A percentile compares a stretch with the other conserved stretches of the same genome.
Conservation (phyloP, 2,888 invertebrate genomes). For the Laspeyria flexula region DNA sequence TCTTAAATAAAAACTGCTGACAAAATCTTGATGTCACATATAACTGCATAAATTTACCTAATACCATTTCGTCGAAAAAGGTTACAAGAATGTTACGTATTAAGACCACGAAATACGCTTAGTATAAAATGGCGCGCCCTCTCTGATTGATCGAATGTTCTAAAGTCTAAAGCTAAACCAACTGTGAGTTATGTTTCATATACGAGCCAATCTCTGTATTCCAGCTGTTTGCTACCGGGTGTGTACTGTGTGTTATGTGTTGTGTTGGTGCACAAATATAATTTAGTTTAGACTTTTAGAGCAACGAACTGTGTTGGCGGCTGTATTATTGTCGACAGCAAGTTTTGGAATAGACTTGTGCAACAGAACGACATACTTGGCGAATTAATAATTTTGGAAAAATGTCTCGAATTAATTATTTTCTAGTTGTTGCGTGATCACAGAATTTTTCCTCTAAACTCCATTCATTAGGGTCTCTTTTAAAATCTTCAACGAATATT, state of each 20-base stretch:
- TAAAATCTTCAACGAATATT: no score
- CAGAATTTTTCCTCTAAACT: no score
- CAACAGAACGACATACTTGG: background rate
- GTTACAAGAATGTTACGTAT: no score
- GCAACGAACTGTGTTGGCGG: constrained; percentile 43
- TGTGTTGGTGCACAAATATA: constrained; percentile 32
- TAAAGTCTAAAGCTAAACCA: no score
- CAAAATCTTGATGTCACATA: no score
- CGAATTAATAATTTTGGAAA: background rate
- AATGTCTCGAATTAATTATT: background rate
- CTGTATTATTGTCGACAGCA: constrained; percentile 37
- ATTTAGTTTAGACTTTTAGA: constrained; percentile 37
- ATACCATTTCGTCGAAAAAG: no score
- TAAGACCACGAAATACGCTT: no score
- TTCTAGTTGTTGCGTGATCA: no score
- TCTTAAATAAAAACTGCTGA: no score
- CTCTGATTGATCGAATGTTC: background rate
- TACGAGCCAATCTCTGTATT: constrained; percentile 15
- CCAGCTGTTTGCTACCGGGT: constrained; percentile 35
- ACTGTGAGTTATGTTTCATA: constrained; percentile 13
- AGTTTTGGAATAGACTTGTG: constrained; percentile 9
- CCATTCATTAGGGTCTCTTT: no score
- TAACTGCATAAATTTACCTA: no score
- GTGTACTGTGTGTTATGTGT: no score
- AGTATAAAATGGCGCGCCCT: background rate